phyloP scores from a whole-genome alignment of 2,113 vertebrate genomes.

The Pterocles orientalis region DNA sequence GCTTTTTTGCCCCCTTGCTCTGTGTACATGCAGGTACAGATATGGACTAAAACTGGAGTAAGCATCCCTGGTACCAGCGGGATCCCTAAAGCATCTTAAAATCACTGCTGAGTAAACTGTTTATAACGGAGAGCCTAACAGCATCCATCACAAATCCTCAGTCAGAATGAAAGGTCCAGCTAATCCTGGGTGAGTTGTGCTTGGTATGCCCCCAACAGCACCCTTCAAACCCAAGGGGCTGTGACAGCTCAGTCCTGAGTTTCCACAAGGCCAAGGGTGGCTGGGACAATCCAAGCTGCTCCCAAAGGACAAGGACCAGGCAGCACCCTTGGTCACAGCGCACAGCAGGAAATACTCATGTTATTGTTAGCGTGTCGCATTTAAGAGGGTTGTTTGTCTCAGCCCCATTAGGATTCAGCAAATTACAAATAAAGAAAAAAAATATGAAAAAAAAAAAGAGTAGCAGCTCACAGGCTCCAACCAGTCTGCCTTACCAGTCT shows the following conservation, averaged over 20 bases:
- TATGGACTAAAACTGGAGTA: background rate
- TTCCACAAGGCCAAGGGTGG: background rate
- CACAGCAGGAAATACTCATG: background rate
- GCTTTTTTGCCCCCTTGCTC: background rate
- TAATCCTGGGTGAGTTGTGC: background rate
- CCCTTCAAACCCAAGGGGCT: background rate
- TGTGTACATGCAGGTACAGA: rapidly evolving
- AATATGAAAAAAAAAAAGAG: background rate
- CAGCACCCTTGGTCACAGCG: background rate
- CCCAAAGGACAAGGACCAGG: background rate
- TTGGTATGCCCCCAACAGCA: background rate
- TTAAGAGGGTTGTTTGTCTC: background rate
- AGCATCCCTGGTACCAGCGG: background rate
- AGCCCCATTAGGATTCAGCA: background rate
- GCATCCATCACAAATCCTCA: background rate
- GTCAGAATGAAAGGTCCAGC: background rate
- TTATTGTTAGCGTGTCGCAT: background rate
- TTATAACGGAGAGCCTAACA: background rate
- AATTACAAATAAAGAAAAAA: background rate
- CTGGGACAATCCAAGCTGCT: background rate
- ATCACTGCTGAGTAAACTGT: background rate
- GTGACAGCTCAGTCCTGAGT: background rate
- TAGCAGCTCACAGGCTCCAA: background rate
- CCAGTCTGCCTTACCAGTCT: background rate
- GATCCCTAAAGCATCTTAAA: background rate